Base-by-base conservation (phyloP, 2,888 invertebrate genomes). In the Papilio protenor region DNA sequence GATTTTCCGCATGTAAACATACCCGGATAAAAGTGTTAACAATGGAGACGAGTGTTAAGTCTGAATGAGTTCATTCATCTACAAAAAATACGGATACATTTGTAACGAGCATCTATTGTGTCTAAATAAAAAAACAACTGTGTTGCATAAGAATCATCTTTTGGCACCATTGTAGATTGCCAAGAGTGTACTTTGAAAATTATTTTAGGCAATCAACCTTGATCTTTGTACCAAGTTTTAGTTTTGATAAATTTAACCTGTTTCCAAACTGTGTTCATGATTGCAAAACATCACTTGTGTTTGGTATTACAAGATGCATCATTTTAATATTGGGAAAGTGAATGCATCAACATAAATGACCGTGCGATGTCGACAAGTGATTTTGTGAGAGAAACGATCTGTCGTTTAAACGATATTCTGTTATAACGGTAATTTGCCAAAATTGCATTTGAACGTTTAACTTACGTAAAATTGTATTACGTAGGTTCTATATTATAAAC, bases 331-430 rank as follows among this genome's bases (percentile, higher is more conserved):
- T 82, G 82, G 81, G 85, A 86, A 87, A 89, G 87, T 87, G 87
- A 87, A 85, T 84, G 86, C 85, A 88, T 86, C 85, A 87, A 86
- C 86, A 86, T 88, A 88, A 87, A 80, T 85, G 88, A 86, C 87
- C 88, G 84, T 82, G 83, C 85, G 84, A 84, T 85, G 80, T 82
- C 81, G 82, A 77, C 75, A 49, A 73, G 72, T 23, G 16, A 64
- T 55, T 52, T 83, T 83, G 86, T 82, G 79, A 84, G 82, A 82
- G 82, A 84, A 81, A 82, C 73, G 80, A 82, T 81, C n/a, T 52
- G 64, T 27, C 40, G 40, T 40, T 8, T 40, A 40, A 40, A 40
- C 40, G 40, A 40, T 83, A 82, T 80, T 77, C 76, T 59, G 21
- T 59, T 23, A 59, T 59, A 59, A 59, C 3, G 16, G 0, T 64